Base-by-base conservation (phyloP, 2,113 vertebrate genomes). In the Cebus imitator region DNA sequence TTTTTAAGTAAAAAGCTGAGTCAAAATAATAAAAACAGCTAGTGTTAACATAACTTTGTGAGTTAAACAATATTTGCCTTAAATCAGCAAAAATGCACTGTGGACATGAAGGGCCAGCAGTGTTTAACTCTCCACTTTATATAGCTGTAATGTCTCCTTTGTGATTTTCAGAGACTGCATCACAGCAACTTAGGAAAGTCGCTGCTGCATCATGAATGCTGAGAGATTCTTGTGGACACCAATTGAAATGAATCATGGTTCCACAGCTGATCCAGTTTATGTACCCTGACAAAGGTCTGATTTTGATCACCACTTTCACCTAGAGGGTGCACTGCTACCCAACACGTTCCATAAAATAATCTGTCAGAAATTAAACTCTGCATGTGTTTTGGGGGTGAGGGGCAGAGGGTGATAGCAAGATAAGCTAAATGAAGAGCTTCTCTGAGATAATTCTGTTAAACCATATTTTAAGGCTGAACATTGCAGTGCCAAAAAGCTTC, bases 11-110 rank as follows among this genome's bases (percentile, higher is more conserved):
- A 92, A 91, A 93, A n/a, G 1, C 4, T 78, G 11, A 84, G 18
- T 50, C 76, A 68, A 84, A 70, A 80, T 45, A 81, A 70, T 82
- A 25, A 78, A 87, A 94, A 89, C 16, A 86, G 32, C 23, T 58
- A 0, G 20, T 20, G 70, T 20, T 55, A 89, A 70, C 4, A 89
- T 66, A 73, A 88, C 5, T 35, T 43, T 8, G 1, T 17, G 16
- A 94, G 40, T 27, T 84, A 90, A 94, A 35, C 20, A 83, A 94
- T 40, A 86, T 50, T 92, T 83, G 6, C 40, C 48, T 32, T 78
- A 92, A 82, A 72, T 90, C 3, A 78, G 30, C 21, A 92, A 84
- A 91, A 64, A 35, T 55, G 12, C 3, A 72, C 43, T 4, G 0
- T 43, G 21, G 21, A 75, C 35, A 17, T 9, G 13, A 90, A 94